Conservation (phyloP, 2,797 vertebrate species). For the Ataeniobius toweri region DNA sequence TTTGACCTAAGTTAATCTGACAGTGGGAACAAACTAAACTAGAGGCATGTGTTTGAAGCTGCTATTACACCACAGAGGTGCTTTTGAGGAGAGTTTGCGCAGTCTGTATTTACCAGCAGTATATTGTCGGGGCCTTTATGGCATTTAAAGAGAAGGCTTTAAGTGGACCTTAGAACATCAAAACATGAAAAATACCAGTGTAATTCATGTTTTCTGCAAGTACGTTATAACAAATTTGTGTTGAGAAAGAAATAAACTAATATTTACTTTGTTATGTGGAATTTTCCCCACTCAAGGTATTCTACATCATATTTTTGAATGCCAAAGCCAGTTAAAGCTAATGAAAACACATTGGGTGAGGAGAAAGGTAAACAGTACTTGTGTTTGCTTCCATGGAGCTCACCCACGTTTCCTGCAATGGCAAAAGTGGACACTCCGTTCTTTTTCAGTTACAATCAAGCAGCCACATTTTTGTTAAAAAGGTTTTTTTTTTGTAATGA, state of each 20-base stretch:
- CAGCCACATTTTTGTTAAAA: not conserved
- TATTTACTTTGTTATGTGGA: not conserved
- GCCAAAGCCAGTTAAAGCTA: not conserved
- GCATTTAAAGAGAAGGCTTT: not conserved
- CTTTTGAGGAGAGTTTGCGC: slow-evolving; percentile 52
- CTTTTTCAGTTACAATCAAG: not conserved
- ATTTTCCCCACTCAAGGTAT: not conserved
- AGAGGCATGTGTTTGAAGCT: slow-evolving; percentile 54
- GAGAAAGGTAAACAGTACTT: not conserved
- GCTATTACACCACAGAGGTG: slow-evolving; percentile 45
- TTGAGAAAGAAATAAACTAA: not conserved
- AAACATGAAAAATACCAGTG: not conserved
- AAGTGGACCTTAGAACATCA: not conserved
- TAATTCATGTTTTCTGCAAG: no score
- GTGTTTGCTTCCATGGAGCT: not conserved
- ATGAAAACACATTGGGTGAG: not conserved
- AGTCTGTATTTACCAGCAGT: slow-evolving; percentile 7
- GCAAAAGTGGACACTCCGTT: not conserved
- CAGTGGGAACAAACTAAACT: slow-evolving; percentile 54
- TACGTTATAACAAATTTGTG: not conserved
- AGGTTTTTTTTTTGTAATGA: not conserved
- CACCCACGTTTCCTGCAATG: not conserved
- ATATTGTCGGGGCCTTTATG: not conserved
- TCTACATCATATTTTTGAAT: not conserved
- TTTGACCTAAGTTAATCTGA: slow-evolving; percentile 60